Evolutionary conservation across 2,113 vertebrate species (phyloP).

Genomic region (Ochotona curzoniae): DNA sequence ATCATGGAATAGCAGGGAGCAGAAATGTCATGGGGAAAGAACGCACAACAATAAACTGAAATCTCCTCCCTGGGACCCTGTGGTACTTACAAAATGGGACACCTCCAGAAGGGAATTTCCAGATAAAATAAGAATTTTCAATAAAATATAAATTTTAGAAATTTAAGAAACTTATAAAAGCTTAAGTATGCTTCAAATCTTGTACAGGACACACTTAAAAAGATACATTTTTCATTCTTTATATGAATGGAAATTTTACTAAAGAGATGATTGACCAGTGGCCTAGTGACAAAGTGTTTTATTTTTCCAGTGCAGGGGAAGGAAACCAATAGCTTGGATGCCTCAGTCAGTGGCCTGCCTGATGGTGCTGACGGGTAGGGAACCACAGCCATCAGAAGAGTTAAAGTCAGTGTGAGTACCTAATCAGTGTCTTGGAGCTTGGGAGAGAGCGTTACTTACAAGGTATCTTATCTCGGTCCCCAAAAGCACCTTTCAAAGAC

Average conservation of each 20-base stretch:
- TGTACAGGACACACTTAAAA: background rate
- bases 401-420: background rate
- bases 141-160: constrained; percentile 38
- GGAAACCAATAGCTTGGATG: background rate
- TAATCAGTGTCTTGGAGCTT: background rate
- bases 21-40: constrained; percentile 43
- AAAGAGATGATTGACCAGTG: background rate
- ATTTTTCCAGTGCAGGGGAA: background rate
- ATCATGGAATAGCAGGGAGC: background rate
- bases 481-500: background rate
- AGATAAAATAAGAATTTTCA: constrained; percentile 37
- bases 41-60: background rate
- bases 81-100: background rate
- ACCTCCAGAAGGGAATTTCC: background rate
- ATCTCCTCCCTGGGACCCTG: background rate
- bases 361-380: background rate
- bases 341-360: background rate
- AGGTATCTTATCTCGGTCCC: background rate
- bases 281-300: background rate
- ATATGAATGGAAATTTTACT: background rate
- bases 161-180: background rate
- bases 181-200: background rate
- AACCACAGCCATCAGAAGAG: background rate
- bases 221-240: constrained; percentile 19
- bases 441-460: background rate